Conservation (phyloP, 2,797 vertebrate genomes). For the Chromobotia macracanthus region DNA sequence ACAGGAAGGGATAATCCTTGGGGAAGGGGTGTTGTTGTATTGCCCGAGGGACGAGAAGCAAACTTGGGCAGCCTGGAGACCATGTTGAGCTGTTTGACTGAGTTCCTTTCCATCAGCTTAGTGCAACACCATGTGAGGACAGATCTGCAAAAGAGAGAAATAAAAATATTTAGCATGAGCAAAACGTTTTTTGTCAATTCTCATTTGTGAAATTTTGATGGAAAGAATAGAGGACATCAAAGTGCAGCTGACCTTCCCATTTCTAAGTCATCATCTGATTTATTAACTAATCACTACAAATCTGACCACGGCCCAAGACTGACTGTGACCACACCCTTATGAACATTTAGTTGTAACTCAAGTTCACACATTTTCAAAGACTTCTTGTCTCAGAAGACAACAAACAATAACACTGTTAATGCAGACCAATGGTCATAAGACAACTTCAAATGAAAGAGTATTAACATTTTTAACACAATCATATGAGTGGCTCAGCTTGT, state of each 20-base stretch:
- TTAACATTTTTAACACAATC: neutral
- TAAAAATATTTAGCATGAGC: neutral
- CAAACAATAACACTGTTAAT: neutral
- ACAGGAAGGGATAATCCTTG: constrained; percentile 69
- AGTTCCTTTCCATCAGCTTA: constrained; percentile 89
- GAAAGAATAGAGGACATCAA: neutral
- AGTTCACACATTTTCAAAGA: neutral
- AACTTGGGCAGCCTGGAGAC: constrained; percentile 94
- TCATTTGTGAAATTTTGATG: too few relatives aligned
- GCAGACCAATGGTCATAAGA: neutral
- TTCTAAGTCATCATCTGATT: neutral
- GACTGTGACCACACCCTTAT: neutral
- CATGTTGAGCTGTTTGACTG: constrained; percentile 83
- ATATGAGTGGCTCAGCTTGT: neutral
- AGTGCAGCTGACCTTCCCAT: neutral
- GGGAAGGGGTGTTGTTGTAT: constrained; percentile 67
- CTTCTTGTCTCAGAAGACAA: too few relatives aligned
- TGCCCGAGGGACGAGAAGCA: constrained; percentile 75
- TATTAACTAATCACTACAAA: neutral
- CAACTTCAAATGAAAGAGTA: neutral
- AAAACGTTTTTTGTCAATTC: neutral
- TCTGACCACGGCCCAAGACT: neutral
- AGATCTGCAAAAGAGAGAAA: constrained; percentile 55
- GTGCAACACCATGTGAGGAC: constrained; percentile 68
- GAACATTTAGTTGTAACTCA: neutral